Percentiles rank a stretch among this genome's conserved stretches.
Evolutionary conservation across 2,888 invertebrate genomes (phyloP).

Genomic region (Trisateles emortualis): DNA sequence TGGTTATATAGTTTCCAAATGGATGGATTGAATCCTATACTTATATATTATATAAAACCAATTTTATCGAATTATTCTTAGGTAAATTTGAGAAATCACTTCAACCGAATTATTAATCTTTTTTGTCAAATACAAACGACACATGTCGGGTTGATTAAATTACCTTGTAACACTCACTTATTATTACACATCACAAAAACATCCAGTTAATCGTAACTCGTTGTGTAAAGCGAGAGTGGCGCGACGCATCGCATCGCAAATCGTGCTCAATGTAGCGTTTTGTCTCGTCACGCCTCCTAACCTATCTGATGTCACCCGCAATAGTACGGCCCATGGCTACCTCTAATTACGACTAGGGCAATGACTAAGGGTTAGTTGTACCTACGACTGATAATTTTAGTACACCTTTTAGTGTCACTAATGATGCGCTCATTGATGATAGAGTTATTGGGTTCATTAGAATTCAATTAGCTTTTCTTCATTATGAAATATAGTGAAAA

Average conservation of each 20-base stretch:
- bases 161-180: not conserved
- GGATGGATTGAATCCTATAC: too few relatives aligned
- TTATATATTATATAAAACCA: too few relatives aligned
- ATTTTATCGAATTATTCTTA: too few relatives aligned
- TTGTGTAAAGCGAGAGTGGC: constrained; percentile 19
- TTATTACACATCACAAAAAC: constrained; percentile 13
- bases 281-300: constrained; percentile 49
- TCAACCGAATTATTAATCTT: too few relatives aligned
- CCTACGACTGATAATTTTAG: not conserved
- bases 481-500: too few relatives aligned
- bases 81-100: too few relatives aligned
- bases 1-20: too few relatives aligned
- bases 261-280: constrained; percentile 68
- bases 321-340: constrained; percentile 35
- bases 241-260: constrained; percentile 54
- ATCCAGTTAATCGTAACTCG: constrained; percentile 7
- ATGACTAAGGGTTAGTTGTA: not conserved
- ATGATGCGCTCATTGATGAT: too few relatives aligned
- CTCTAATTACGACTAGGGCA: constrained; percentile 34
- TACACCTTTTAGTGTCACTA: not conserved
- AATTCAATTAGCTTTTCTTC: too few relatives aligned
- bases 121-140: too few relatives aligned
- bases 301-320: constrained; percentile 46
- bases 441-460: too few relatives aligned
- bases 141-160: too few relatives aligned